phyloP scores from a whole-genome alignment of 2,797 vertebrate species.

The Chelmon rostratus region DNA sequence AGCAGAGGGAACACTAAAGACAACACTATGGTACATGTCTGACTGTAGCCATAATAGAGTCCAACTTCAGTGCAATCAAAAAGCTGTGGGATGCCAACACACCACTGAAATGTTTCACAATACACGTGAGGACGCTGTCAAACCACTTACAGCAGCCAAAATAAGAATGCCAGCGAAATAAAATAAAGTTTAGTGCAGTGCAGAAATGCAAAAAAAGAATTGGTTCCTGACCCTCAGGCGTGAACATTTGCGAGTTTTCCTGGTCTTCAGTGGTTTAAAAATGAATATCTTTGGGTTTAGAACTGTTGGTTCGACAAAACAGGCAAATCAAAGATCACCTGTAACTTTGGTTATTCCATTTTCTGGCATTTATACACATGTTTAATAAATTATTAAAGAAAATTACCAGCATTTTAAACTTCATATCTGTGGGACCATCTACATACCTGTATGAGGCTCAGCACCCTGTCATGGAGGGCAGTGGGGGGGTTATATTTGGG shows the following conservation, averaged over 20 bases:
- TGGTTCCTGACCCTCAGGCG: neutral
- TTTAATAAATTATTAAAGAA: neutral
- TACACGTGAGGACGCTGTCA: neutral
- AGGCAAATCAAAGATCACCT: neutral
- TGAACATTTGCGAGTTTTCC: neutral
- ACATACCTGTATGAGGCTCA: constrained; percentile 95
- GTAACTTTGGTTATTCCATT: no score
- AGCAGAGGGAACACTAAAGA: neutral
- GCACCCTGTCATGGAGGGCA: constrained; percentile 92
- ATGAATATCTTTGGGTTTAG: neutral
- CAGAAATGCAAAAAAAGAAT: neutral
- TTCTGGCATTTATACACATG: no score
- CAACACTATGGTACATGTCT: neutral
- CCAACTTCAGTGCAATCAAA: neutral
- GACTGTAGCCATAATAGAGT: constrained; percentile 20
- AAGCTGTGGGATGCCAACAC: constrained; percentile 9
- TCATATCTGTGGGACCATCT: neutral
- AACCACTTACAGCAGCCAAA: neutral
- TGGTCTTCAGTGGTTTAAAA: neutral
- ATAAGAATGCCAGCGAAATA: neutral
- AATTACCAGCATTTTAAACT: neutral
- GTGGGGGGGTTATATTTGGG: constrained; percentile 96
- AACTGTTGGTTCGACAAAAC: no score
- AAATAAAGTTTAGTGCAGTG: neutral
- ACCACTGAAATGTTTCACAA: neutral